Evolutionary conservation across 2,113 vertebrate genomes (phyloP).

Genomic region (Entelurus aequoreus): DNA sequence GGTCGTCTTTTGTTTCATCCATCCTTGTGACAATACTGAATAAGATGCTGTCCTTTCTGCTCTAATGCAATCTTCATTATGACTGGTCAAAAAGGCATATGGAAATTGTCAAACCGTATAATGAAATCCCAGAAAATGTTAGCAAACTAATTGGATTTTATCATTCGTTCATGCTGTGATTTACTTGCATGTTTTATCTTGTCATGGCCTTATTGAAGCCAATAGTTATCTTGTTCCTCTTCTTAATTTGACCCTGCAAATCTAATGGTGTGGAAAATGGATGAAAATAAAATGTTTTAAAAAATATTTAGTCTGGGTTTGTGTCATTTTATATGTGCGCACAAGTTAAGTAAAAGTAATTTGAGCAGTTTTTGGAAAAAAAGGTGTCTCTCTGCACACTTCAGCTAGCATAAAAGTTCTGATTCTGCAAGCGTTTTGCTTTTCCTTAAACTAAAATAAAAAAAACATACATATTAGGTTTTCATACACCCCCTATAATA

Average conservation of each 20-base stretch:
- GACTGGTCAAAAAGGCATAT: constrained; percentile 68
- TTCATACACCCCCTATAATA: no score
- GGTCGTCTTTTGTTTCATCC: constrained; percentile 65
- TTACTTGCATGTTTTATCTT: background rate
- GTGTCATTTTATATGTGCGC: no score
- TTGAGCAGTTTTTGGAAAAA: no score
- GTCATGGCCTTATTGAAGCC: background rate
- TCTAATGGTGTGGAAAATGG: background rate
- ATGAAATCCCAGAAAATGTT: constrained; percentile 47
- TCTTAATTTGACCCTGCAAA: background rate
- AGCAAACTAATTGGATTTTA: constrained; percentile 15
- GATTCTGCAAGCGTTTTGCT: no score
- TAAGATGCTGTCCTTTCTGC: constrained; percentile 59
- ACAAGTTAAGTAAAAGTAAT: no score
- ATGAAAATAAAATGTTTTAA: background rate
- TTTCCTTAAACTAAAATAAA: no score
- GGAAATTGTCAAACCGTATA: constrained; percentile 53
- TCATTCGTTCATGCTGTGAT: constrained; percentile 25
- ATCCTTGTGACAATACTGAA: constrained; percentile 58
- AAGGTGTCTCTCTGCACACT: no score
- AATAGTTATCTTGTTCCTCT: background rate
- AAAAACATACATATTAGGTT: no score
- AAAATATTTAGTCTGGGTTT: no score
- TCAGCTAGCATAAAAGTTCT: no score
- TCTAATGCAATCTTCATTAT: constrained; percentile 72